Evolutionary conservation across 2,113 vertebrate species (phyloP).

Genomic region (Pygoscelis adeliae): DNA sequence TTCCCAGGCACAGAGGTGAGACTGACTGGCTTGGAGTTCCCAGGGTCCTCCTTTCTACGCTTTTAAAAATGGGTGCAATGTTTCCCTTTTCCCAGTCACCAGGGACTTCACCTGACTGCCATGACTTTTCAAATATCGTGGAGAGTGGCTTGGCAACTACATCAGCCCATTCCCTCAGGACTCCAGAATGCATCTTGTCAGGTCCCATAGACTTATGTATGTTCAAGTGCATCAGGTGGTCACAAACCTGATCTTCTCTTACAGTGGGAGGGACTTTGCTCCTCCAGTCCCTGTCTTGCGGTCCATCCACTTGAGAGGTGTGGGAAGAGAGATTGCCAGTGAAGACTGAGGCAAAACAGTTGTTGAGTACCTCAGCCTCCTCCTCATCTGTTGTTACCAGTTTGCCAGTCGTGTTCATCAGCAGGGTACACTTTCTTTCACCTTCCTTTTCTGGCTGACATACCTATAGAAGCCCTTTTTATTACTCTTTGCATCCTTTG

Average conservation of each 20-base stretch:
- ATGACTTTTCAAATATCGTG: not conserved
- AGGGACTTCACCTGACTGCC: not conserved
- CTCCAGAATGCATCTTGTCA: not conserved
- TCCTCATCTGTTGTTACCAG: accelerated
- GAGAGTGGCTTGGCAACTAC: not conserved
- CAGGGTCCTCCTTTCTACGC: not conserved
- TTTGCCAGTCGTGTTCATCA: not conserved
- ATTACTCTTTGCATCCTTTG: not conserved
- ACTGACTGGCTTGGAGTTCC: not conserved
- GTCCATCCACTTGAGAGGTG: not conserved
- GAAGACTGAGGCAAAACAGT: not conserved
- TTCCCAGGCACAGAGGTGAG: not conserved
- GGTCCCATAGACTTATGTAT: not conserved
- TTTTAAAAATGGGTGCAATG: not conserved
- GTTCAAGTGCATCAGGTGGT: not conserved
- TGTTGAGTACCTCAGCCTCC: not conserved
- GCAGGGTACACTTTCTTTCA: not conserved
- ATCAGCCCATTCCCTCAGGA: not conserved
- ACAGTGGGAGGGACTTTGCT: not conserved
- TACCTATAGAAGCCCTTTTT: not conserved
- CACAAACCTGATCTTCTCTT: not conserved
- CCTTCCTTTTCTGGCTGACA: not conserved
- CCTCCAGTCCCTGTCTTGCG: not conserved
- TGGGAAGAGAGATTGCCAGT: not conserved
- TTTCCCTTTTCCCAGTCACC: not conserved